Conservation (phyloP, 2,888 invertebrate genomes). For the Venusia cambrica region DNA sequence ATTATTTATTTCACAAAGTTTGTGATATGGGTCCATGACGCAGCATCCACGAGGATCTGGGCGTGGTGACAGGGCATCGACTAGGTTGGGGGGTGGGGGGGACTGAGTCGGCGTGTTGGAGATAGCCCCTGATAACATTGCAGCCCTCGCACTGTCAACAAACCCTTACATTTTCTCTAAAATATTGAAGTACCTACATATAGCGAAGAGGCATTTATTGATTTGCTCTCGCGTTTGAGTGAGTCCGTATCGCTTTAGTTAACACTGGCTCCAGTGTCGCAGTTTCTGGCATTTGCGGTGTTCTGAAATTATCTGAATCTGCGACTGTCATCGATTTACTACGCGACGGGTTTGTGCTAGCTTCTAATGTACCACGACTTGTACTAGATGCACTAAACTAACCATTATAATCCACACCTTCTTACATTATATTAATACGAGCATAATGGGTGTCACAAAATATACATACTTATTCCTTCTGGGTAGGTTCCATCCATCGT, state of each 20-base stretch:
- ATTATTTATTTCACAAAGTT: slow-evolving; percentile 6
- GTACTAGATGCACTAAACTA: too few relatives aligned
- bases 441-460: too few relatives aligned
- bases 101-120: slow-evolving; percentile 59
- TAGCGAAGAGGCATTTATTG: slow-evolving; percentile 59
- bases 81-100: slow-evolving; percentile 50
- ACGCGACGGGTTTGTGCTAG: slow-evolving; percentile 3
- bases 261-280: slow-evolving; percentile 47
- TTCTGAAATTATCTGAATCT: slow-evolving; percentile 22
- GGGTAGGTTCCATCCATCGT: too few relatives aligned
- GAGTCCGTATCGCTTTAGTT: slow-evolving; percentile 32
- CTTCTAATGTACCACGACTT: too few relatives aligned
- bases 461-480: too few relatives aligned
- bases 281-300: slow-evolving; percentile 53
- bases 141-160: slow-evolving; percentile 70
- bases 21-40: slow-evolving; percentile 45
- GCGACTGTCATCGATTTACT: slow-evolving; percentile 22
- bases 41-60: slow-evolving; percentile 59
- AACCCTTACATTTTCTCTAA: slow-evolving; percentile 50
- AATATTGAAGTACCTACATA: slow-evolving; percentile 18
- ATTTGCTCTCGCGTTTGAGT: slow-evolving; percentile 55
- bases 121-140: slow-evolving; percentile 69
- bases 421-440: too few relatives aligned
- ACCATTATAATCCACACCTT: too few relatives aligned
- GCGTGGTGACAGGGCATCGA: slow-evolving; percentile 62